phyloP scores from a whole-genome alignment of 2,797 vertebrate species.

The Staurois parvus region DNA sequence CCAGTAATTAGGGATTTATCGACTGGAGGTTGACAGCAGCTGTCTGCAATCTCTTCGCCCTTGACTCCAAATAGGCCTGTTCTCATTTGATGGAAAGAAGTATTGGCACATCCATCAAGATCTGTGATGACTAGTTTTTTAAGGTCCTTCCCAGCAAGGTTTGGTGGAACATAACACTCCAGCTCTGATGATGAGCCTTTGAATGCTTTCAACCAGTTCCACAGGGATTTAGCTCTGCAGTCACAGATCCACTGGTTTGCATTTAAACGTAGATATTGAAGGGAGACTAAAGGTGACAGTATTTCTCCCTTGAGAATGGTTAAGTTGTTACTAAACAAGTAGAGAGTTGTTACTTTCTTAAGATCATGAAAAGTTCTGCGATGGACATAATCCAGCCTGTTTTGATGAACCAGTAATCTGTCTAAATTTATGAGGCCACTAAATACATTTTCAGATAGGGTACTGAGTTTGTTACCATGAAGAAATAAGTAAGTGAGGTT shows the following conservation, averaged over 20 bases:
- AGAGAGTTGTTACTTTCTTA: slow-evolving; percentile 91
- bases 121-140: slow-evolving; percentile 86
- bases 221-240: slow-evolving; percentile 91
- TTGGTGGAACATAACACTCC: slow-evolving; percentile 86
- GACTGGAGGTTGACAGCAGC: slow-evolving; percentile 90
- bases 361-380: slow-evolving; percentile 89
- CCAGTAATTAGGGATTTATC: slow-evolving; percentile 93
- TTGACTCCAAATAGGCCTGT: slow-evolving; percentile 86
- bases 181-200: slow-evolving; percentile 95
- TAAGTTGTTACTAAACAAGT: slow-evolving; percentile 96
- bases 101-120: slow-evolving; percentile 87
- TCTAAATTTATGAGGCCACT: slow-evolving; percentile 91
- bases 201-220: slow-evolving; percentile 97
- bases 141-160: slow-evolving; percentile 86
- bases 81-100: slow-evolving; percentile 79
- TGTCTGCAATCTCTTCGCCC: slow-evolving; percentile 77
- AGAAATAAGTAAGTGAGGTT: slow-evolving; percentile 97
- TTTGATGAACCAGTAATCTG: slow-evolving; percentile 93
- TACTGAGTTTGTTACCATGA: slow-evolving; percentile 95
- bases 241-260: slow-evolving; percentile 98
- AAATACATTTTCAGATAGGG: slow-evolving; percentile 92
- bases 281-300: slow-evolving; percentile 86
- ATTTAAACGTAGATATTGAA: slow-evolving; percentile 95
- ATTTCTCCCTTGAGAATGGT: slow-evolving; percentile 88
- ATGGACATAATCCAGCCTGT: slow-evolving; percentile 87